A percentile compares a stretch with the other conserved stretches of the same genome.
These are phyloP conservation scores for Epirrhoe tristata DNA, from an alignment of 2,888 invertebrate genomes.

Conservation along the genomic window DNA sequence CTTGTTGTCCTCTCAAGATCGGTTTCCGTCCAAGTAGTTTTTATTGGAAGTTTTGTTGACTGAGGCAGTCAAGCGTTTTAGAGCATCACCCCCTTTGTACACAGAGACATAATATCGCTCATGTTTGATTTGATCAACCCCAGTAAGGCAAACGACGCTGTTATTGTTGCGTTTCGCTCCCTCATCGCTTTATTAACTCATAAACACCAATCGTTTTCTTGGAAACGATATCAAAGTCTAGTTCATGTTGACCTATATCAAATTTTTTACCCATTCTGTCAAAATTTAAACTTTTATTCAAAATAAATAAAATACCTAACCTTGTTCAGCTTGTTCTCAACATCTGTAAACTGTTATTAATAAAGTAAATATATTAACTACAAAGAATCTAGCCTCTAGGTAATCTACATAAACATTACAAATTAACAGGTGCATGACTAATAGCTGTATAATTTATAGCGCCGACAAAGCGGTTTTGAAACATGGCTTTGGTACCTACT, in stretches of 20 bases:
- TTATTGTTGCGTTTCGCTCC: slow-evolving; percentile 52
- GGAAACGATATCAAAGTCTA: background rate
- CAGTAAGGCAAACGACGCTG: slow-evolving; percentile 53
- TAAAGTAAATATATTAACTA: slow-evolving; percentile 31
- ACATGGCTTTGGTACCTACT: slow-evolving; percentile 39
- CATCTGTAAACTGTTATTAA: slow-evolving; percentile 30
- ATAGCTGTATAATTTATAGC: slow-evolving; percentile 50
- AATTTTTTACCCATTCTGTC: background rate
- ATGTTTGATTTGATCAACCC: slow-evolving; percentile 75
- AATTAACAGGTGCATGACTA: slow-evolving; percentile 49
- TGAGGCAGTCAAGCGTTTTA: slow-evolving; percentile 64
- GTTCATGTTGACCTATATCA: background rate
- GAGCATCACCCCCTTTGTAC: slow-evolving; percentile 64
- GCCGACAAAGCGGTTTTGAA: slow-evolving; percentile 51
- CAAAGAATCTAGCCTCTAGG: slow-evolving; percentile 30
- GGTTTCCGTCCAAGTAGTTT: slow-evolving; percentile 76
- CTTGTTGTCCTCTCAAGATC: slow-evolving; percentile 60
- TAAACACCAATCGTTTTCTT: slow-evolving; percentile 20
- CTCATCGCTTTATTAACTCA: slow-evolving; percentile 21
- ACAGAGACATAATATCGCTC: slow-evolving; percentile 75
- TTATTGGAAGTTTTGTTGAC: slow-evolving; percentile 80
- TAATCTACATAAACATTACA: slow-evolving; percentile 45
- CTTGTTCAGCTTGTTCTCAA: slow-evolving; percentile 9
- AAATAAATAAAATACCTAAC: background rate
- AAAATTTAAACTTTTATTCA: background rate